Base-by-base conservation (phyloP, 2,113 vertebrate genomes). In the Amazona guildingii region DNA sequence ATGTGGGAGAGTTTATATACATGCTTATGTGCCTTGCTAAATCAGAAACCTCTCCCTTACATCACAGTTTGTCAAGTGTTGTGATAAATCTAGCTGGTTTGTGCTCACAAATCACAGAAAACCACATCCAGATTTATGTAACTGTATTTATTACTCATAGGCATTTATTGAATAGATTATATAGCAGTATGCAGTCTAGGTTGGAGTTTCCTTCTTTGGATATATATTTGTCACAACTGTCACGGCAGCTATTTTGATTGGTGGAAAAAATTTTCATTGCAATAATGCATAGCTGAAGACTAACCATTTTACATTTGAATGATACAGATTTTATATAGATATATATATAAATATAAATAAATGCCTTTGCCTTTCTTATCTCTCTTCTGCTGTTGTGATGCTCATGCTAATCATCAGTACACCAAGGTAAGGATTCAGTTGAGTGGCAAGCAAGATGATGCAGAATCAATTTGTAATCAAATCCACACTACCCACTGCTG, bases 161-260 rank as follows among this genome's bases (percentile, higher is more conserved):
- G 14, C 20, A 33, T 66, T 88, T 63, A 81, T 20, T 61, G 51
- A 86, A 46, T n/a, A 39, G 46, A 78, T 94, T 77, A 70, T 55
- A 24, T 29, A 63, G 29, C 9, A 19, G 33, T 37, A 28, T 35
- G 13, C 21, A 68, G 9, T 21, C 48, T 70, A 70, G 41, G 10
- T 46, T 57, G 82, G 72, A 90, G 85, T 46, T 63, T 16, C 29
- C 33, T 90, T 14, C 44, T 75, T 83, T 83, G 37, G 41, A 11
- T 77, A 35, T 24, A 28, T 66, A 41, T 73, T 55, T 69, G 17
- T 73, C 0, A 0, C n/a, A 83, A 48, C 6, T 8, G 0, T 49
- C 68, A 46, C 10, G 78, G 20, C 10, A 52, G 33, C 21, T 35
- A 2, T 67, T 75, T 94, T 74, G 46, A 81, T 88, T 70, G 43